These are phyloP conservation scores for Grantiella picta DNA, from an alignment of 2,113 vertebrate genomes.

Conservation along the genomic window DNA sequence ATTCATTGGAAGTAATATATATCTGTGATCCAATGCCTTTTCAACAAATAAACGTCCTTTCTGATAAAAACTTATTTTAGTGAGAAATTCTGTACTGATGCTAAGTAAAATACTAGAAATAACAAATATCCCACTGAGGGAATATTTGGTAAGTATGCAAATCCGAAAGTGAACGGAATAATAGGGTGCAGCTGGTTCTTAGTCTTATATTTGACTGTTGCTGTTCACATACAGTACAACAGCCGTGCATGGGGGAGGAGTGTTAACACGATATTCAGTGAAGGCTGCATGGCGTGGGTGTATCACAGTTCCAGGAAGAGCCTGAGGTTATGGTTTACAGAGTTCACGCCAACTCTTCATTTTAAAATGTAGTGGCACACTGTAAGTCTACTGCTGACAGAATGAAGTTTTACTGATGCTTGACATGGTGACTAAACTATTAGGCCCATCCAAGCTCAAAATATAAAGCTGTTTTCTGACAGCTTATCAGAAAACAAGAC, in stretches of 20 bases:
- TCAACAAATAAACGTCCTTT: neutral
- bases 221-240: constrained; percentile 58
- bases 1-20: neutral
- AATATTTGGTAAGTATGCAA: constrained; percentile 57
- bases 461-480: constrained; percentile 63
- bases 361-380: constrained; percentile 50
- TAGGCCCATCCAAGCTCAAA: constrained; percentile 59
- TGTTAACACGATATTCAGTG: constrained; percentile 60
- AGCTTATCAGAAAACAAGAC: constrained; percentile 61
- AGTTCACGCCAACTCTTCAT: constrained; percentile 60
- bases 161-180: constrained; percentile 48
- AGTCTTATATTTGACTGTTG: constrained; percentile 60
- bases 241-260: constrained; percentile 62
- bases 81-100: neutral
- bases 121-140: neutral
- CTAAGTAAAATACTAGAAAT: constrained; percentile 43
- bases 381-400: constrained; percentile 55
- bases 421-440: constrained; percentile 63
- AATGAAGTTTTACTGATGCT: constrained; percentile 58
- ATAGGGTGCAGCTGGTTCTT: constrained; percentile 61
- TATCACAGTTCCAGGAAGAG: constrained; percentile 66
- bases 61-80: neutral
- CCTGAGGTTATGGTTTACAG: constrained; percentile 65
- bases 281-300: constrained; percentile 64
- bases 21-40: neutral